Conservation (phyloP, 2,797 vertebrate genomes). For the Coilia nasus region DNA sequence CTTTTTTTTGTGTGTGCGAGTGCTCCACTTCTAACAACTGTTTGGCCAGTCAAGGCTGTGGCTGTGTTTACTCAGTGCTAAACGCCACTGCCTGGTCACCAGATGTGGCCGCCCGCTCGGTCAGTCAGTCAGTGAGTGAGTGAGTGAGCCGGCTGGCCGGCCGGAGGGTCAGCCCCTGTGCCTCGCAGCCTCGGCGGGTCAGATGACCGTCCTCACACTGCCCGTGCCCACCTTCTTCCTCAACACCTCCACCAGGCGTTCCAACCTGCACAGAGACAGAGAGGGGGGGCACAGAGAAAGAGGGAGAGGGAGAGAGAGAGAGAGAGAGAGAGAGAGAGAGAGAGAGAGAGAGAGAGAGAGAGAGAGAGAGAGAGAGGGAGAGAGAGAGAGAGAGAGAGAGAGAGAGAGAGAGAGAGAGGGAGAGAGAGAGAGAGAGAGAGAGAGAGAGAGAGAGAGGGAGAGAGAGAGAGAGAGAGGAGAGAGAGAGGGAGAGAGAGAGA, state of each 20-base stretch:
- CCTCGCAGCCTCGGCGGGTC: slow-evolving; percentile 62
- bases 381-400: too few relatives aligned
- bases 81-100: slow-evolving; percentile 88
- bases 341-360: slow-evolving; percentile 45
- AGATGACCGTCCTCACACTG: slow-evolving; percentile 89
- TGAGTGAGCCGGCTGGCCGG: too few relatives aligned
- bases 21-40: slow-evolving; percentile 88
- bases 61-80: slow-evolving; percentile 86
- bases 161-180: not conserved
- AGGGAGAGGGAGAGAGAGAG: slow-evolving; percentile 60
- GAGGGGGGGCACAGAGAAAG: slow-evolving; percentile 60
- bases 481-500: too few relatives aligned
- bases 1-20: slow-evolving; percentile 63
- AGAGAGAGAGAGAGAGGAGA: too few relatives aligned
- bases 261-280: slow-evolving; percentile 81
- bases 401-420: too few relatives aligned
- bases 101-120: slow-evolving; percentile 79
- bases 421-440: too few relatives aligned
- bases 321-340: slow-evolving; percentile 42
- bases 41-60: slow-evolving; percentile 88
- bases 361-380: too few relatives aligned
- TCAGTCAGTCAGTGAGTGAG: slow-evolving; percentile 41
- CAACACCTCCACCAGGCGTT: slow-evolving; percentile 94
- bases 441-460: too few relatives aligned
- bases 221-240: slow-evolving; percentile 95